Evolutionary conservation across 2,888 invertebrate species (phyloP), one percentile per base, ranked within the genome.

Genomic region (Taphrorychus bicolor): DNA sequence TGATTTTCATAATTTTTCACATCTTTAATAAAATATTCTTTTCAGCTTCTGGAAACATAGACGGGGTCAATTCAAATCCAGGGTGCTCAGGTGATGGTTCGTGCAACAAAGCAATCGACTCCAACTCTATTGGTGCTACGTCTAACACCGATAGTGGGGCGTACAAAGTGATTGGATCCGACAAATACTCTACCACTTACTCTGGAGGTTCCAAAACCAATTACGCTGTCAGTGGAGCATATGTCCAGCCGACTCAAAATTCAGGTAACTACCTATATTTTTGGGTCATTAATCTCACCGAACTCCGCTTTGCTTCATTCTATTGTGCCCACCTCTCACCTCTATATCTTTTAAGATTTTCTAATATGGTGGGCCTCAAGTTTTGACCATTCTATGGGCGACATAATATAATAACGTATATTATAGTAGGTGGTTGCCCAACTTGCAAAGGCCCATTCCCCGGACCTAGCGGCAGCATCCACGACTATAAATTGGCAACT

Each of bases 391-490:
- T n/a, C n/a, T n/a, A n/a, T n/a, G n/a, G n/a, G n/a, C n/a, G n/a
- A n/a, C n/a, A 48, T 21, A 16, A 3, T 7, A 18, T 56, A 18
- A 51, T 42, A 17, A 22, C 9, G 11, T 24, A 14, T 11, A 17
- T 7, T 32, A 52, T 24, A 45, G 24, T 24, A 17, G 64, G 59
- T 5, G 66, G 69, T 16, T 72, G 73, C 19, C 23, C 19, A 16
- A 53, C 54, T 48, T 75, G 73, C 58, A 72, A 74, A 68, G 72
- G 73, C 22, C 71, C 70, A 17, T 74, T 72, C 40, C 76, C 76
- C 18, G 76, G 76, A 52, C 75, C 75, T 16, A 71, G 54, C 59
- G 75, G 75, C 14, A 75, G 73, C 23, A 75, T 76, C 42, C 65
- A 74, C 58, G 73, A 73, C 24, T 72, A 42, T 40, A 74, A 73